phyloP scores from a whole-genome alignment of 2,888 invertebrate species.

The Drosophila infuscata region DNA sequence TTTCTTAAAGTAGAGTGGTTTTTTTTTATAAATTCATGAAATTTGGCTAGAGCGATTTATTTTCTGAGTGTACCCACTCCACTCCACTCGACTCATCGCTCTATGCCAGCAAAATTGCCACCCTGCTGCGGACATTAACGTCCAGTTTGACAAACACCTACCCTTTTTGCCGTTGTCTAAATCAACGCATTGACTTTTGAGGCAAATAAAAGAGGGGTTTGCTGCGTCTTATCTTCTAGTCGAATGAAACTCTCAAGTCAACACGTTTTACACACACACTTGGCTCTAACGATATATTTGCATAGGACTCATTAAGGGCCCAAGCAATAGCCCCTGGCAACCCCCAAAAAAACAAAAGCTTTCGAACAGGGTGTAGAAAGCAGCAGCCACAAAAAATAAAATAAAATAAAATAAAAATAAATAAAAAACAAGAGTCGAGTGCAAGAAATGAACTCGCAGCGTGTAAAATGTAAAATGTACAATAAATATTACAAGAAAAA shows the following conservation, averaged over 20 bases:
- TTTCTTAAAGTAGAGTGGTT: not conserved
- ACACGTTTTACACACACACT: slow-evolving; percentile 65
- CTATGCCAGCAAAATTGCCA: slow-evolving; percentile 11
- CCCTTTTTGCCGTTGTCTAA: slow-evolving; percentile 3
- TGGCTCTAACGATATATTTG: slow-evolving; percentile 78
- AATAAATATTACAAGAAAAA: slow-evolving; percentile 61
- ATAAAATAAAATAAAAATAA: slow-evolving; percentile 8
- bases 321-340: slow-evolving; percentile 41
- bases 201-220: slow-evolving; percentile 18
- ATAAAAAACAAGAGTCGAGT: slow-evolving; percentile 45
- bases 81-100: not conserved
- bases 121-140: slow-evolving; percentile 53
- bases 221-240: slow-evolving; percentile 56
- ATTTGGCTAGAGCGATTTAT: too few species aligned
- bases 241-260: slow-evolving; percentile 52
- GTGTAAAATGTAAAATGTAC: slow-evolving; percentile 70
- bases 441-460: slow-evolving; percentile 65
- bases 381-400: slow-evolving; percentile 14
- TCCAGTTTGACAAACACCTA: slow-evolving; percentile 39
- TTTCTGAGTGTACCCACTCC: slow-evolving; percentile 20
- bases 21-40: not conserved
- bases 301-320: slow-evolving; percentile 76
- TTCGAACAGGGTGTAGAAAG: slow-evolving; percentile 9
- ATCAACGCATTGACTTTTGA: slow-evolving; percentile 55
- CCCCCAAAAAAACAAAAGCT: slow-evolving; percentile 37